phyloP scores from a whole-genome alignment of 2,888 invertebrate genomes.

The Stictocephala bisonia region DNA sequence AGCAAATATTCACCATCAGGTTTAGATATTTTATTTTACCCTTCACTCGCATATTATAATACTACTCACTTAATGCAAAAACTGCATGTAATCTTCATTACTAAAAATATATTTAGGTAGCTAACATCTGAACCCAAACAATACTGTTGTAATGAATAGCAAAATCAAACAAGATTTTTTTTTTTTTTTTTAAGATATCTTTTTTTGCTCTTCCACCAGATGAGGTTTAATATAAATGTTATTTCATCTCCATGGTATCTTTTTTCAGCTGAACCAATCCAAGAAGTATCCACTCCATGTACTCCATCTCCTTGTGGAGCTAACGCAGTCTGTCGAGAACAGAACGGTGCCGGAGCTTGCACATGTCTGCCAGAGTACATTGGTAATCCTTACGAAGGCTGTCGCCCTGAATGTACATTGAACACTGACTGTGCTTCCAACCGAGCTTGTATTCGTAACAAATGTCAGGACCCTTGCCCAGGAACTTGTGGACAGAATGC shows the following conservation, averaged over 20 bases:
- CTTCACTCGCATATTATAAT: too few relatives aligned
- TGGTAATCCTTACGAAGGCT: conserved; percentile 80
- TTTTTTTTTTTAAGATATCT: too few relatives aligned
- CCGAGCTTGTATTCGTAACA: conserved; percentile 80
- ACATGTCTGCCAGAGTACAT: conserved; percentile 78
- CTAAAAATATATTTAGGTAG: too few relatives aligned
- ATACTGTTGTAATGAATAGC: too few relatives aligned
- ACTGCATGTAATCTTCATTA: too few relatives aligned
- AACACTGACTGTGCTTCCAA: conserved; percentile 80
- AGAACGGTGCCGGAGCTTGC: conserved; percentile 79
- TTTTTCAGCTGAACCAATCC: conserved; percentile 42
- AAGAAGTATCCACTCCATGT: conserved; percentile 69
- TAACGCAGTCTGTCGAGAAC: conserved; percentile 78
- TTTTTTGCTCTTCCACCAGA: neutral
- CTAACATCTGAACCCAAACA: too few relatives aligned
- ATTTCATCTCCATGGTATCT: too few relatives aligned
- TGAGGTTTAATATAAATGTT: neutral
- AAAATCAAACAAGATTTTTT: neutral
- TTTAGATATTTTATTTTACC: too few relatives aligned
- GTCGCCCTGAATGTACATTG: conserved; percentile 81
- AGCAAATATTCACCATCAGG: neutral
- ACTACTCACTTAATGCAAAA: too few relatives aligned
- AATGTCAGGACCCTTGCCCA: conserved; percentile 82
- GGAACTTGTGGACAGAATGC: conserved; percentile 80
- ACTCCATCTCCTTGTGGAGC: conserved; percentile 79